Conservation (phyloP, 2,113 vertebrate species). For the Alosa alosa region DNA sequence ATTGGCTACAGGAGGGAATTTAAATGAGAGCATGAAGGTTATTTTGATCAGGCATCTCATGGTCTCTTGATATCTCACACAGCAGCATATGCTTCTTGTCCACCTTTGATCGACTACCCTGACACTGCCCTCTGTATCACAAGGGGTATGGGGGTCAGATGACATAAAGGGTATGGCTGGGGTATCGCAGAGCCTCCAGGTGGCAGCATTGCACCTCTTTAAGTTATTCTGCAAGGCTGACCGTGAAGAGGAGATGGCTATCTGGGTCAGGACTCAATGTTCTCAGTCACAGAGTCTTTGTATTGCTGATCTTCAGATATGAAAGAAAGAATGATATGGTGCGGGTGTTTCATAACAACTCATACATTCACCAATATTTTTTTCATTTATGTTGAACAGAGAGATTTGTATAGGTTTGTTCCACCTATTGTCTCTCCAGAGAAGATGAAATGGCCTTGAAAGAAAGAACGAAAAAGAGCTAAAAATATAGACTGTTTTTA, state of each 20-base stretch:
- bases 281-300: background rate
- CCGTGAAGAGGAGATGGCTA: background rate
- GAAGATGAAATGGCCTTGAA: slow-evolving; percentile 30
- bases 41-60: background rate
- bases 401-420: slow-evolving; percentile 6
- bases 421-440: slow-evolving; percentile 64
- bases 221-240: background rate
- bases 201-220: slow-evolving; percentile 29
- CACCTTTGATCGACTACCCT: background rate
- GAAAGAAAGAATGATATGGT: background rate
- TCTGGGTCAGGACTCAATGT: background rate
- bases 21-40: background rate
- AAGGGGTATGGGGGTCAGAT: background rate
- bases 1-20: background rate
- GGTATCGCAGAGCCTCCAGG: background rate
- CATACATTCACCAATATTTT: background rate
- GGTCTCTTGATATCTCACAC: background rate
- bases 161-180: background rate
- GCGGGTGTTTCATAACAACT: background rate
- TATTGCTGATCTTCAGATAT: background rate
- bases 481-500: slow-evolving; percentile 46
- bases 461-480: background rate
- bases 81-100: background rate
- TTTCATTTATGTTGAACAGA: background rate
- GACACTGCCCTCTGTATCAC: background rate